Conservation (phyloP, 2,113 vertebrate genomes). For the Electrona antarctica region DNA sequence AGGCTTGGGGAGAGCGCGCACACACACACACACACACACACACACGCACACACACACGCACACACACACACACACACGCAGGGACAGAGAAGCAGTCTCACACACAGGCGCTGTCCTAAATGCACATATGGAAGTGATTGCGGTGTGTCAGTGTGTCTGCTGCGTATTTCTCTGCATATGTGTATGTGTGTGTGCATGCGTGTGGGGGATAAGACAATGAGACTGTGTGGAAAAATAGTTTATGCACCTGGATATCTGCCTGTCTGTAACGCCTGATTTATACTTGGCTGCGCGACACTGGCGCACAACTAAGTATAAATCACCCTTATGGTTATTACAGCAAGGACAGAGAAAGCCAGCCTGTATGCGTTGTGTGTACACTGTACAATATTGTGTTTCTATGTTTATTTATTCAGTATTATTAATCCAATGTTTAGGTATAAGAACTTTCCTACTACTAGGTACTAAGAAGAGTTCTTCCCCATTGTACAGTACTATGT, state of each 20-base stretch:
- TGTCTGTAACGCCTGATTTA: constrained; percentile 43
- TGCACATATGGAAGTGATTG: constrained; percentile 75
- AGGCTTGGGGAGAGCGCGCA: constrained; percentile 55
- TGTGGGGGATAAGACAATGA: constrained; percentile 44
- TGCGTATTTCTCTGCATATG: neutral
- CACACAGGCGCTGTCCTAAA: constrained; percentile 24
- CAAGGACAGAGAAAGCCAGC: neutral
- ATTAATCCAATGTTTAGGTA: too few species aligned
- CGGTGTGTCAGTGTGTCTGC: constrained; percentile 23
- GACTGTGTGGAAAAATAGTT: constrained; percentile 64
- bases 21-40: constrained; percentile 54
- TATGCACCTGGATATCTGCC: constrained; percentile 73
- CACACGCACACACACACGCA: constrained; percentile 2
- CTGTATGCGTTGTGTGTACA: neutral
- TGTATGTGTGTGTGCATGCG: constrained; percentile 18
- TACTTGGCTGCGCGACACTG: too few species aligned
- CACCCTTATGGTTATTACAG: constrained; percentile 40
- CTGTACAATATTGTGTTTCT: too few species aligned
- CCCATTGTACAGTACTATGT: too few species aligned
- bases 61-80: constrained; percentile 47
- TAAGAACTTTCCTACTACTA: too few species aligned
- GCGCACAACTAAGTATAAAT: constrained; percentile 37
- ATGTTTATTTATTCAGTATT: neutral
- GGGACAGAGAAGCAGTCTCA: neutral
- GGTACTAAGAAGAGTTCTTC: too few species aligned